Evolutionary conservation across 2,113 vertebrate genomes (phyloP), one percentile per base, ranked within the genome.

Genomic region (Oreochromis aureus): DNA sequence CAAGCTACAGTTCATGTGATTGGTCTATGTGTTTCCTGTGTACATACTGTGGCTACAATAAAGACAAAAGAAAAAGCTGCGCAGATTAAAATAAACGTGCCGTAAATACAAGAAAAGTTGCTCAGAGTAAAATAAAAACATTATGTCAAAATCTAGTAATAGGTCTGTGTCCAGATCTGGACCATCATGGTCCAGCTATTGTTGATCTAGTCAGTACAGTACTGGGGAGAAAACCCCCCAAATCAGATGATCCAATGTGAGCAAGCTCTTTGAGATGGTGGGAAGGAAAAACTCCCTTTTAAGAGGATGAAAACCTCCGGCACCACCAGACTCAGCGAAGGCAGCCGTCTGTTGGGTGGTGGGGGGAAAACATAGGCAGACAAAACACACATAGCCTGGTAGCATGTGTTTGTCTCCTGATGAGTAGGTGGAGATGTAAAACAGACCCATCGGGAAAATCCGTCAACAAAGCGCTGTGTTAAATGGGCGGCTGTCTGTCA

Each of bases 401-500:
- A 85, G 56, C 19, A 15, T 8, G 4, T 78, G 19, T 87, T 80
- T 87, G n/a, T 30, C 34, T 55, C n/a, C 71, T 44, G 56, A 73
- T 73, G 79, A 80, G 86, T 59, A 15, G 44, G 48, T 71, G 87
- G 27, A 8, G 80, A 89, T 39, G 73, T 58, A 39, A 86, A 86
- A n/a, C 58, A n/a, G 24, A 27, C 11, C n/a, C 63, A 61, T 36
- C 15, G 4, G 53, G 44, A 66, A 91, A 81, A 51, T 86, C 55
- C n/a, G 44, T 79, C 66, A 89, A 91, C n/a, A 83, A 84, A 51
- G 32, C 2, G 18, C 12, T 54, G 79, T 83, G 86, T 93, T 82
- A 86, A 90, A 85, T 55, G 66, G 54, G 7, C 8, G 12, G 87
- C 71, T 86, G 79, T 91, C 56, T 79, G 48, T 90, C 78, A 85